A percentile compares a stretch with the other conserved stretches of the same genome.
Conservation (phyloP, 2,797 vertebrate genomes). For the Girardinus metallicus region DNA sequence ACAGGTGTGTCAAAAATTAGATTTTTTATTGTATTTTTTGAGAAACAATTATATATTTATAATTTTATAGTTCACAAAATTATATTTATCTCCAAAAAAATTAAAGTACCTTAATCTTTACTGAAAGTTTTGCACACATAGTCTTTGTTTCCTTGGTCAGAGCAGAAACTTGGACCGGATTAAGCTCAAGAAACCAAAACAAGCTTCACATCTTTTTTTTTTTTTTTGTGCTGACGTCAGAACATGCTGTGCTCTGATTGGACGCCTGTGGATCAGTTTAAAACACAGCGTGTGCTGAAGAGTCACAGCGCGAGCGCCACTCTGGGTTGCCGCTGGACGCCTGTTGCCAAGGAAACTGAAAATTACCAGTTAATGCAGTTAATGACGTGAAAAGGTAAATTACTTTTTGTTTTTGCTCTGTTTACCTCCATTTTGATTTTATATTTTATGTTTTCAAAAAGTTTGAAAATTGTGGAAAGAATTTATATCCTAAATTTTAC, state of each 20-base stretch:
- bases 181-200: background rate
- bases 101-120: background rate
- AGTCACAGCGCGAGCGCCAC: slow-evolving; percentile 16
- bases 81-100: background rate
- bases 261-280: background rate
- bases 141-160: background rate
- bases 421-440: background rate
- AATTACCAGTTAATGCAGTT: background rate
- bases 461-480: background rate
- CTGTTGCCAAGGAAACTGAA: slow-evolving; percentile 41
- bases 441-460: background rate
- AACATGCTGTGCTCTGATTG: slow-evolving; percentile 15
- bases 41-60: background rate
- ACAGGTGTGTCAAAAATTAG: background rate
- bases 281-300: background rate
- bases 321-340: slow-evolving; percentile 29
- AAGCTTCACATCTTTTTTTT: background rate
- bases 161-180: background rate
- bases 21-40: background rate
- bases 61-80: background rate
- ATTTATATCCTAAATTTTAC: background rate
- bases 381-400: slow-evolving; percentile 21
- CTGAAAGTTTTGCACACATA: background rate
- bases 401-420: background rate
- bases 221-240: background rate